A percentile compares a stretch with the other conserved stretches of the same genome.
Evolutionary conservation across 2,113 vertebrate genomes (phyloP).

Genomic region (Sterrhoptilus dennistouni): DNA sequence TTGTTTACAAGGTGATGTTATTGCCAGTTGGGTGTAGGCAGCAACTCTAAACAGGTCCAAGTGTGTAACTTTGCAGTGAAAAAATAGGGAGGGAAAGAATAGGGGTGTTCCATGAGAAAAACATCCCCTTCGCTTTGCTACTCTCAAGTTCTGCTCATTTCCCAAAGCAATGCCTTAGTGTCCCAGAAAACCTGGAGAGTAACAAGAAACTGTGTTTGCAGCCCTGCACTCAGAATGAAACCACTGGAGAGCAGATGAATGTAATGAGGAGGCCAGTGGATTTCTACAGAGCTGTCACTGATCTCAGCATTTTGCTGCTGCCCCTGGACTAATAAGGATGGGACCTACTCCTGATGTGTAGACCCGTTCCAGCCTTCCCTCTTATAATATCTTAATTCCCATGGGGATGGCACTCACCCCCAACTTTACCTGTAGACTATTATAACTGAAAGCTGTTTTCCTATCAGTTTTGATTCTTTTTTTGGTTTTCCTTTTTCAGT

Average conservation of each 20-base stretch:
- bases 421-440: background rate
- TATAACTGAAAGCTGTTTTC: background rate
- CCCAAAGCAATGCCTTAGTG: background rate
- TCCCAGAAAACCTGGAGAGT: background rate
- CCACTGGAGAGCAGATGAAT: background rate
- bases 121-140: background rate
- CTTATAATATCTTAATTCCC: background rate
- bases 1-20: background rate
- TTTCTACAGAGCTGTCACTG: background rate
- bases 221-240: background rate
- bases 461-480: accelerated
- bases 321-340: background rate
- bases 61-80: background rate
- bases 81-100: background rate
- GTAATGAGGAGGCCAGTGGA: background rate
- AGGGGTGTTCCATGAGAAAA: background rate
- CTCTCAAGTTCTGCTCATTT: background rate
- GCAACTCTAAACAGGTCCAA: background rate
- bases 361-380: background rate
- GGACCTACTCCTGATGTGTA: background rate
- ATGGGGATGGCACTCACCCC: background rate
- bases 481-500: background rate
- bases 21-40: background rate
- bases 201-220: background rate
- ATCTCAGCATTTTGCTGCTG: background rate